Evolutionary conservation across 2,888 invertebrate species (phyloP), one percentile per base, ranked within the genome.

Genomic region (Aphidoletes aphidimyza): DNA sequence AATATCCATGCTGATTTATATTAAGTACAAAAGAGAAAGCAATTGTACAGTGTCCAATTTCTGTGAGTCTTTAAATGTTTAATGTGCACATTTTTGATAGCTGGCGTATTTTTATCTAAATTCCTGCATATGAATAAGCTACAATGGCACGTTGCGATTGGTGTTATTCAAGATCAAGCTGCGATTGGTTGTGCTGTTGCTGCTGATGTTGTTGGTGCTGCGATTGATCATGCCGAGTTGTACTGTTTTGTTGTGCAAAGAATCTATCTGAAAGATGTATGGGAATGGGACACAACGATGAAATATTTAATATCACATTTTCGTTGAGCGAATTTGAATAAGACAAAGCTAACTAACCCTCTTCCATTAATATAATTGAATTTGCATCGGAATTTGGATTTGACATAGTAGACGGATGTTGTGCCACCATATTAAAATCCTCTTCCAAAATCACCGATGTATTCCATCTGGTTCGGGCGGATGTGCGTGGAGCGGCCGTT

Each of bases 401-500:
- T 84, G 93, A 91, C 69, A 92, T 92, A 47, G 93, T 92, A 1
- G 47, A 49, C 22, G 84, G 84, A 49, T 47, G 81, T 88, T 92
- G 95, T 84, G 97, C 94, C 91, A 97, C 96, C 93, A 98, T 96
- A 89, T 95, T 96, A 91, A 98, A 98, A 91, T 98, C 98, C 89
- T 98, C 98, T 89, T 98, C 98, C 88, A 97, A 91, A 87, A 97
- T 94, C 91, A 97, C 97, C 84, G 96, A 94, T 84, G 95, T 93
- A 89, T 94, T 96, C 97, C 97, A 98, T 88, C 97, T 94, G 86
- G 90, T 87, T 87, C 95, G 92, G 86, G 94, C 93, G 85, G 94
- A 93, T 87, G 94, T 93, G 86, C 95, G 92, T 86, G 94, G 93
- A 86, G 94, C 54, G 3, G 84, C 47, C 88, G 93, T 93, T 87